Base-by-base conservation (phyloP, 2,797 vertebrate genomes). In the Anolis apletophallus region DNA sequence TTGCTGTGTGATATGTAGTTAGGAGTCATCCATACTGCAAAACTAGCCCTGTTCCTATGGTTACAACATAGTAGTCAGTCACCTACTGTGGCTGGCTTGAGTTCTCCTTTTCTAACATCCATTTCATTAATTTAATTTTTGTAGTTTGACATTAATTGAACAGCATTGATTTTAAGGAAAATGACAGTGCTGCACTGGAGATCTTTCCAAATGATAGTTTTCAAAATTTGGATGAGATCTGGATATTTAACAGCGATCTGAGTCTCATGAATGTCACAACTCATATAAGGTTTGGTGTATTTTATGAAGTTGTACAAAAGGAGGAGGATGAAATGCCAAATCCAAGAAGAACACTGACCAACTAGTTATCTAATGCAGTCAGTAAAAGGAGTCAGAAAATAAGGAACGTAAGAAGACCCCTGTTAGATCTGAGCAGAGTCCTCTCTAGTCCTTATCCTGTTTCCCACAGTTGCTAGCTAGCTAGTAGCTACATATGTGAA, bases 91-190 rank as follows among this genome's bases (percentile, higher is more conserved):
- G 67, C 80, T 86, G 29, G 64, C 29, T 72, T 83, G 81, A 83
- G 10, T 79, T 79, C 74, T 83, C 75, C 54, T 57, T 83, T 83
- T 78, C 57, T 61, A 78, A 78, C 75, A 87, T 78, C 55, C 40
- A 64, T 72, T 83, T 83, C 40, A 73, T 79, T 79, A 83, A 79
- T 87, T 78, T 79, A 55, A 79, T 87, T 78, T 83, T 81, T 54
- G 68, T 52, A 52, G 75, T 73, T 68, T 87, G 86, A 79, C 86
- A 79, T 87, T 83, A 87, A 87, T 83, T 87, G 86, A 68, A 79
- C 29, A 23, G 86, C 86, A 87, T 87, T 73, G 81, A 83, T 73
- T 87, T 87, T 87, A 83, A 19, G 81, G 54, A 84, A 87, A 87
- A 87, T 83, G 81, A 83, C 40, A 87, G 36, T 77, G 75, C 32